phyloP scores from a whole-genome alignment of 1,140 invertebrate species.

The Drosophila chauvacae region DNA sequence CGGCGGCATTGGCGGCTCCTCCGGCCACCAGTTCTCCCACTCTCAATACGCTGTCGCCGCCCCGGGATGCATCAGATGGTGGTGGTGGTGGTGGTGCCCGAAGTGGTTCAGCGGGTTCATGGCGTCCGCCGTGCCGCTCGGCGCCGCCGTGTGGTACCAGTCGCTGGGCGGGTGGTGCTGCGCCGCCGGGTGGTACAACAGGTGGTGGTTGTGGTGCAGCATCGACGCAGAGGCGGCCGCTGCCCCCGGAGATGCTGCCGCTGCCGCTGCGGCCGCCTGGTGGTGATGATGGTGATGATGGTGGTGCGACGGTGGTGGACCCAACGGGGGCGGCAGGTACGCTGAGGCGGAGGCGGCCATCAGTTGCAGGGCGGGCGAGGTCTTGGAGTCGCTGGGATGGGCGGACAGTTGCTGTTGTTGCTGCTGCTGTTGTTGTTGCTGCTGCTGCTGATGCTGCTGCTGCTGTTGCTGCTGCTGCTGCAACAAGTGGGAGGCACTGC shows the following conservation, averaged over 20 bases:
- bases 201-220: constrained; percentile 83
- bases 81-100: constrained; percentile 85
- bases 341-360: constrained; percentile 74
- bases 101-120: constrained; percentile 86
- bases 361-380: constrained; percentile 72
- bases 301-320: constrained; percentile 78
- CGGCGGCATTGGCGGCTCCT: constrained; percentile 53
- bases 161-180: constrained; percentile 82
- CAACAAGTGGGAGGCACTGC: constrained; percentile 65
- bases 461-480: constrained; percentile 66
- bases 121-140: constrained; percentile 87
- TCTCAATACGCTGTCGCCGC: constrained; percentile 86
- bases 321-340: constrained; percentile 77
- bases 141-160: constrained; percentile 85
- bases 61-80: constrained; percentile 85
- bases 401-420: constrained; percentile 49
- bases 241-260: constrained; percentile 60
- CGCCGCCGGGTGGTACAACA: constrained; percentile 81
- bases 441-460: constrained; percentile 65
- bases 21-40: constrained; percentile 80
- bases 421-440: constrained; percentile 60
- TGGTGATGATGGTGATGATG: constrained; percentile 73
- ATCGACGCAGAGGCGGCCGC: constrained; percentile 68
- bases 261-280: constrained; percentile 59
- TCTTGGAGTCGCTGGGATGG: constrained; percentile 61